These are phyloP conservation scores for Argyra leucocephala DNA, from an alignment of 2,888 invertebrate genomes.

Conservation along the genomic window DNA sequence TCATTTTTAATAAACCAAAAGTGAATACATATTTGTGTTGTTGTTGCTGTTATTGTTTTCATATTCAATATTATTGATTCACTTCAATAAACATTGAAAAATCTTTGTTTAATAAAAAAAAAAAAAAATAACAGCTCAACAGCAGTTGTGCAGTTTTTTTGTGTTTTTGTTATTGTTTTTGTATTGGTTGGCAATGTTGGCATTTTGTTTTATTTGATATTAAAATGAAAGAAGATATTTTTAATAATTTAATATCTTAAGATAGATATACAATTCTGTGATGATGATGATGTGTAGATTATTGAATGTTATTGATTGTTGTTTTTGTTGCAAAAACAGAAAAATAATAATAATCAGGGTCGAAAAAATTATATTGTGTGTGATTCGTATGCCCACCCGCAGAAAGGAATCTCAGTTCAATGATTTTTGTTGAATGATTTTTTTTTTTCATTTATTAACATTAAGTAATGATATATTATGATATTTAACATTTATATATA, in stretches of 20 bases:
- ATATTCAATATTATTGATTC: conserved; percentile 5
- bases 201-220: not conserved
- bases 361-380: conserved; percentile 8
- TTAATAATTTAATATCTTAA: conserved; percentile 2
- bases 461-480: no score
- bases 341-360: conserved; percentile 8
- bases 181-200: not conserved
- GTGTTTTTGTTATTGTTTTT: not conserved
- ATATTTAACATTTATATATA: not conserved
- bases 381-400: conserved; percentile 17
- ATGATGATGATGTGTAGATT: no score
- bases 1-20: not conserved
- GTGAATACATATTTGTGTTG: not conserved
- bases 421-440: conserved; percentile 10
- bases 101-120: not conserved
- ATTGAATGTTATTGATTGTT: no score
- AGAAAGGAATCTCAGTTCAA: conserved; percentile 20
- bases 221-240: conserved; percentile 10
- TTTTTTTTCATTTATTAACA: not conserved
- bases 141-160: not conserved
- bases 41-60: not conserved
- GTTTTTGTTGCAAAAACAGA: no score
- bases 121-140: not conserved
- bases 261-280: not conserved
- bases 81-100: conserved; percentile 9